Evolutionary conservation across 2,888 invertebrate species (phyloP), one percentile per base, ranked within the genome.

Genomic region (Uloborus plumipes): DNA sequence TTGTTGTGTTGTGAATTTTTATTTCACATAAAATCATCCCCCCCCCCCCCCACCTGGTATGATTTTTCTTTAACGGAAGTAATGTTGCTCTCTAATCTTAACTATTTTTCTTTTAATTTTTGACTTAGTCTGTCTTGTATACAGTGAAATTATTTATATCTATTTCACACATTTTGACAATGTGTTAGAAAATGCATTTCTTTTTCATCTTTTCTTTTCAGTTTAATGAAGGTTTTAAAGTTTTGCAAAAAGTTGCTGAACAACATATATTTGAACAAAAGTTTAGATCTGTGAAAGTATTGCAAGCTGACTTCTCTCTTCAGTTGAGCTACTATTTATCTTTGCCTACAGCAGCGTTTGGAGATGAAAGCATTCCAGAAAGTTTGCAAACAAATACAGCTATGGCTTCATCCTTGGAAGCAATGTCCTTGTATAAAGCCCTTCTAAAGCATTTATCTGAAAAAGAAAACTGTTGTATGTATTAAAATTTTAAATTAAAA

Each of bases 141-240:
- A 26, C 16, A 3, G 2, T 9, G 1, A 26, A 22, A 16, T 53
- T 67, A 4, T 3, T 7, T 6, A 53, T 67, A 16, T 53, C n/a
- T 1, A 3, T 58, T 7, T 61, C 51, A 1, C 50, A 16, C 59
- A 66, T 20, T 53, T 50, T 47, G 14, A 16, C 16, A 50, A 26
- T 22, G 13, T 16, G 11, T 14, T 16, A 13, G 16, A 22, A 31
- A 31, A n/a, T 64, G 16, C 26, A 31, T 22, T 31, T n/a, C 15
- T 18, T 51, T 55, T 77, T n/a, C 4, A 26, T 18, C 39, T 66
- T 78, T 69, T 53, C 14, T 22, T 81, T 67, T 15, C 71, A 82
- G 82, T 82, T 67, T 76, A 72, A 72, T 50, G 72, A 76, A 11
- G 76, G 82, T 9, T 51, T 82, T 16, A 50, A 22, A 39, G 31